Conservation (phyloP, 2,888 invertebrate genomes). For the Acrobeloides nanus region DNA sequence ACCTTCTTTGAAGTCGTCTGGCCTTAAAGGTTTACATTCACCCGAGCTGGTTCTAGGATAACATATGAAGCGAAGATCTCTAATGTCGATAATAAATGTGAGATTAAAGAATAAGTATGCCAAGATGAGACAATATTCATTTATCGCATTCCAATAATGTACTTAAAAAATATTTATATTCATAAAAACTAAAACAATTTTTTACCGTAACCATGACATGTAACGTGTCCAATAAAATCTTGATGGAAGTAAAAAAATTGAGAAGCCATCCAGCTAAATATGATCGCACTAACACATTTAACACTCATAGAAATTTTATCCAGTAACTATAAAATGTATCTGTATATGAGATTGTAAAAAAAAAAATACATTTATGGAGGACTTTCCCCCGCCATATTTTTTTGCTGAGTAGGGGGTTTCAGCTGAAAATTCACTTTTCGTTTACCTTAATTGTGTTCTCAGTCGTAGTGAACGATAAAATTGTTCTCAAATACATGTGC, state of each 20-base stretch:
- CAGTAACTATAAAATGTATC: slow-evolving; percentile 12
- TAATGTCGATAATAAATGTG: slow-evolving; percentile 39
- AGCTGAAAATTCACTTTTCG: neutral
- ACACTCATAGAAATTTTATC: slow-evolving; percentile 17
- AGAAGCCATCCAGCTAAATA: slow-evolving; percentile 27
- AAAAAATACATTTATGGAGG: neutral
- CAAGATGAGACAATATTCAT: slow-evolving; percentile 36
- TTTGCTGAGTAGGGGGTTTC: too few species aligned
- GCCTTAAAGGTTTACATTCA: slow-evolving; percentile 46
- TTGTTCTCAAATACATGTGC: slow-evolving; percentile 29
- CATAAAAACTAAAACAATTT: neutral
- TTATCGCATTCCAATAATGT: slow-evolving; percentile 32
- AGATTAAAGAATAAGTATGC: slow-evolving; percentile 38
- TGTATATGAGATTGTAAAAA: slow-evolving; percentile 5
- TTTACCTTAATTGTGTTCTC: too few species aligned
- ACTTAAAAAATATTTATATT: slow-evolving; percentile 27
- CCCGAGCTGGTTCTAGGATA: slow-evolving; percentile 43
- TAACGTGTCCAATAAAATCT: slow-evolving; percentile 19
- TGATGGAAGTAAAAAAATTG: slow-evolving; percentile 28
- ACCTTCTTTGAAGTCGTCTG: slow-evolving; percentile 34
- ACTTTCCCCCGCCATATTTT: too few species aligned
- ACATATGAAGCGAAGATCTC: slow-evolving; percentile 39
- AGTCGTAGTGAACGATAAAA: slow-evolving; percentile 5
- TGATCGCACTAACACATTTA: slow-evolving; percentile 23
- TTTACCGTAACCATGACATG: slow-evolving; percentile 32